Evolutionary conservation across 2,797 vertebrate species (phyloP).

Genomic region (Adrianichthys oophorus): DNA sequence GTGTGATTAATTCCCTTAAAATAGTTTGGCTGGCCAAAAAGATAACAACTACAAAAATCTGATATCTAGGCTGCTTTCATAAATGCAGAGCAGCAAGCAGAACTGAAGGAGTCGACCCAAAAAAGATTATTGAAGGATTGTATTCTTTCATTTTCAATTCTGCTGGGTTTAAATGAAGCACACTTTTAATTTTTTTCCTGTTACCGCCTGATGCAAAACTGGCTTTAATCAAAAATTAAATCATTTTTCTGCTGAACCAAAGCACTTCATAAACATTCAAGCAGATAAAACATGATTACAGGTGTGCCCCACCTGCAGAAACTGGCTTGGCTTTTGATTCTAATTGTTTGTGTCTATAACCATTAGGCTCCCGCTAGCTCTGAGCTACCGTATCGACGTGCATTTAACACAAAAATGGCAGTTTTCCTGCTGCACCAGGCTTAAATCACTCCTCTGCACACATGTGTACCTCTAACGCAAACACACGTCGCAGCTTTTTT

Average conservation of each 20-base stretch:
- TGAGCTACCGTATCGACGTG: conserved; percentile 47
- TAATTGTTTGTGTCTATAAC: conserved; percentile 63
- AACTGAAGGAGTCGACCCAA: not conserved
- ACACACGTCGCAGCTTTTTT: conserved; percentile 34
- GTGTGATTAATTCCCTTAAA: conserved; percentile 45
- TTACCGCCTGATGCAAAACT: conserved; percentile 10
- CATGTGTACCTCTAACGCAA: conserved; percentile 51
- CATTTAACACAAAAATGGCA: conserved; percentile 62
- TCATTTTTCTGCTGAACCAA: conserved; percentile 3
- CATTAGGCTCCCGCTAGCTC: conserved; percentile 58
- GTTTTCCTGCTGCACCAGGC: conserved; percentile 54
- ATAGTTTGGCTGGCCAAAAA: conserved; percentile 49
- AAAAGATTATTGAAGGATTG: conserved; percentile 24
- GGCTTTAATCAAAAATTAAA: conserved; percentile 21
- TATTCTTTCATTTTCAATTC: conserved; percentile 35
- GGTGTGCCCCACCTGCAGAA: conserved; percentile 15
- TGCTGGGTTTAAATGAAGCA: conserved; percentile 18
- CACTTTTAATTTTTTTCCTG: conserved; percentile 32
- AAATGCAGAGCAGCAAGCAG: too few species aligned
- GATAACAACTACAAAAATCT: conserved; percentile 21
- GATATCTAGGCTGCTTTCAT: too few species aligned
- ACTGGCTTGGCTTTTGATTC: conserved; percentile 32
- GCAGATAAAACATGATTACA: conserved; percentile 17
- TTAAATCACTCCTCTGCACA: conserved; percentile 53
- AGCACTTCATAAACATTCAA: not conserved